phyloP scores from a whole-genome alignment of 2,797 vertebrate genomes.

The Danio aesculapii region DNA sequence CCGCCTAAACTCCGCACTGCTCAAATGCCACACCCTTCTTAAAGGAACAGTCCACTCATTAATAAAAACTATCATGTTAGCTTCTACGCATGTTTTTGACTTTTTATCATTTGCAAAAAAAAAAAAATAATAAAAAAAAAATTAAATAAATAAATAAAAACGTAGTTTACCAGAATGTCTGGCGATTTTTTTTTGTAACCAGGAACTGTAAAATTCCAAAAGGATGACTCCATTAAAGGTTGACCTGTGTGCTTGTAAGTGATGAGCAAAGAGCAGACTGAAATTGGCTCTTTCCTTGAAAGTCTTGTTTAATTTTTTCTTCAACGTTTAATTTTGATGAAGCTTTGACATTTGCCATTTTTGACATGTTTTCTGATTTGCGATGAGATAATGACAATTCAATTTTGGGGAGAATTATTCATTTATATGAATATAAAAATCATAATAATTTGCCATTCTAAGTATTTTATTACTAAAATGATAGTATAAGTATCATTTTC shows the following conservation, averaged over 20 bases:
- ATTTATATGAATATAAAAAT: too few species aligned
- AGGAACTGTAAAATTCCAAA: background rate
- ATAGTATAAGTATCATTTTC: too few species aligned
- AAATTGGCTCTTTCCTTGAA: background rate
- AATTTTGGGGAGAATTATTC: too few species aligned
- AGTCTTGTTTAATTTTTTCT: background rate
- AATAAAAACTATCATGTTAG: background rate
- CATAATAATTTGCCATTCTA: too few species aligned
- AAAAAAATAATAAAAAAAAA: too few species aligned
- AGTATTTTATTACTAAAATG: too few species aligned
- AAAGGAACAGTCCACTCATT: background rate
- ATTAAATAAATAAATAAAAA: too few species aligned
- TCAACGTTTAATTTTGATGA: background rate
- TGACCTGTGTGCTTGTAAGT: background rate
- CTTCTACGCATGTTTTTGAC: background rate
- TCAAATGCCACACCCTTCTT: constrained; percentile 17
- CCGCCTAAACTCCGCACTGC: background rate
- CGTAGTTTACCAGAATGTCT: background rate
- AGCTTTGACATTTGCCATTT: background rate
- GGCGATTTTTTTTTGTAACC: background rate
- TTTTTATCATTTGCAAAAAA: background rate
- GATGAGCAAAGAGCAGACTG: background rate
- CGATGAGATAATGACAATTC: too few species aligned
- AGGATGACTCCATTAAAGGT: background rate
- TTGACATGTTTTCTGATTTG: background rate